These are phyloP conservation scores for Sabellastarte sp. DNA, from an alignment of 2,888 invertebrate species.

Conservation along the genomic window DNA sequence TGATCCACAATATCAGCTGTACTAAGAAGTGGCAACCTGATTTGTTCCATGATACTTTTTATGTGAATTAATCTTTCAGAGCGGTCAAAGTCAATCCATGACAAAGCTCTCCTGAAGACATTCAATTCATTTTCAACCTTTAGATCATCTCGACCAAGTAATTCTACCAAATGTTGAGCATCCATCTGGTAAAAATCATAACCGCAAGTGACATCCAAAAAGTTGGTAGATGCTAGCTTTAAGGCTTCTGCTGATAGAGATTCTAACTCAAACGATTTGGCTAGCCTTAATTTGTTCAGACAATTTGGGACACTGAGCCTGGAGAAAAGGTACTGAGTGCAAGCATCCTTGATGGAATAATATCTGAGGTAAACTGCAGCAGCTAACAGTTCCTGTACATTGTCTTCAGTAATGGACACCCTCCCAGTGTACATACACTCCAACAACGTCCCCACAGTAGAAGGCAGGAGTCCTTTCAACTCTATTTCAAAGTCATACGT, in stretches of 20 bases:
- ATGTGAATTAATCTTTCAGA: slow-evolving; percentile 30
- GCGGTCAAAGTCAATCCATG: slow-evolving; percentile 37
- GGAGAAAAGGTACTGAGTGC: slow-evolving; percentile 35
- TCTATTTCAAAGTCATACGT: too few species aligned
- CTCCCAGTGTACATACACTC: slow-evolving; percentile 42
- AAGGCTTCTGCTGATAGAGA: slow-evolving; percentile 28
- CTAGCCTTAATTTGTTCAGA: slow-evolving; percentile 33
- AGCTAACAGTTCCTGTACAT: slow-evolving; percentile 33
- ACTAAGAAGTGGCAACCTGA: slow-evolving; percentile 39
- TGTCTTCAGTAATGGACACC: slow-evolving; percentile 31
- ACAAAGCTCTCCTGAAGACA: slow-evolving; percentile 31
- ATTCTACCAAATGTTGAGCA: slow-evolving; percentile 25
- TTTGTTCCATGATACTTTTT: slow-evolving; percentile 28
- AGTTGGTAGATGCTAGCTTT: slow-evolving; percentile 34
- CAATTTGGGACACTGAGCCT: slow-evolving; percentile 35
- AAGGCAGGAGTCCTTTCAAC: slow-evolving; percentile 28
- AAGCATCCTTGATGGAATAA: slow-evolving; percentile 35
- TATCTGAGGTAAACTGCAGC: slow-evolving; percentile 33
- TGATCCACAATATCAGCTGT: slow-evolving; percentile 39
- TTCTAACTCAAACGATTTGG: slow-evolving; percentile 31
- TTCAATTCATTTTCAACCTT: slow-evolving; percentile 33
- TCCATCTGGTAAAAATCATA: slow-evolving; percentile 32
- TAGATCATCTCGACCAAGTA: slow-evolving; percentile 16
- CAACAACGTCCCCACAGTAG: slow-evolving; percentile 29
- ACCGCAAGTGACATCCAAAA: slow-evolving; percentile 28